Evolutionary conservation across 2,113 vertebrate genomes (phyloP).

Genomic region (Manacus vitellinus): DNA sequence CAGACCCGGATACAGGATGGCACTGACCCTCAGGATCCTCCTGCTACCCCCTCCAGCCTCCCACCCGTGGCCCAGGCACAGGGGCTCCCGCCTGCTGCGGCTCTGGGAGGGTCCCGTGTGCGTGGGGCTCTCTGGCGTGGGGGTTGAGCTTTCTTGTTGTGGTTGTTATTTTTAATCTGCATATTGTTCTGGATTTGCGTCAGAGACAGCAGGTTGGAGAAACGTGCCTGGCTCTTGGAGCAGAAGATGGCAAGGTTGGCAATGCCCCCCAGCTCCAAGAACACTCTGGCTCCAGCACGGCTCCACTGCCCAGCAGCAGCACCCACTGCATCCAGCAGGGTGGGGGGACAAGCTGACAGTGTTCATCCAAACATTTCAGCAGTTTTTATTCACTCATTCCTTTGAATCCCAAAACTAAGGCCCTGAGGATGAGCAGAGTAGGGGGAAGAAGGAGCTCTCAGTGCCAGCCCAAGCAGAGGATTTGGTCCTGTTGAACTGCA

Average conservation of each 20-base stretch:
- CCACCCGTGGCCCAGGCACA: accelerated
- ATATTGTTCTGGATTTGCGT: constrained; percentile 31
- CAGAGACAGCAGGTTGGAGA: constrained; percentile 49
- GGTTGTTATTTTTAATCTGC: constrained; percentile 41
- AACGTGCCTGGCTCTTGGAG: not conserved
- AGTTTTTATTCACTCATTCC: not conserved
- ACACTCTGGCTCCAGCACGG: not conserved
- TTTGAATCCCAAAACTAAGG: not conserved
- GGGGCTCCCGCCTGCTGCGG: accelerated
- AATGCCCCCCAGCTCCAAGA: not conserved
- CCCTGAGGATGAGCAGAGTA: not conserved
- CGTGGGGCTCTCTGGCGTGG: not conserved
- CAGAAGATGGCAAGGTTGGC: not conserved
- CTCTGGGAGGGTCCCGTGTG: not conserved
- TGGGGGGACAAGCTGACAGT: accelerated
- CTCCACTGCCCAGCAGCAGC: not conserved
- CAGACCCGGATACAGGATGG: not conserved
- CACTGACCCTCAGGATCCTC: not conserved
- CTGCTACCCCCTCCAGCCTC: not conserved
- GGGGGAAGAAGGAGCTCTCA: not conserved
- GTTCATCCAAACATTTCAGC: not conserved
- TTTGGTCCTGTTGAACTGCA: accelerated
- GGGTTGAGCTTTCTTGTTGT: not conserved
- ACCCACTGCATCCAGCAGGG: accelerated
- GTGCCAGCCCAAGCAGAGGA: not conserved